phyloP scores from a whole-genome alignment of 2,113 vertebrate genomes.

The Serilophus lunatus region DNA sequence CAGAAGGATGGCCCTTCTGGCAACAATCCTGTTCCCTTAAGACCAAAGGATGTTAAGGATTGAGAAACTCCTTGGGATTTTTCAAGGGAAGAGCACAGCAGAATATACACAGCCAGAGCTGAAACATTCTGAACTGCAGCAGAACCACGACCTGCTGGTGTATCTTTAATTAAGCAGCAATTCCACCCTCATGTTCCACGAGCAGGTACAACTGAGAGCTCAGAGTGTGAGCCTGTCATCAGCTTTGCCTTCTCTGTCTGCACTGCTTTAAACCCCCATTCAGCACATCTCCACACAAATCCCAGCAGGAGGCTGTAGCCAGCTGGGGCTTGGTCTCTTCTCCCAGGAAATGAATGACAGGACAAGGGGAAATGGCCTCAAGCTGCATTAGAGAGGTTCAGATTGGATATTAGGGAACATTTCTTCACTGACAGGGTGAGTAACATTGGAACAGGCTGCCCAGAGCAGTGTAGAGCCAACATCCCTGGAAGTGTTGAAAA shows the following conservation, averaged over 20 bases:
- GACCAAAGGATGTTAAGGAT: not conserved
- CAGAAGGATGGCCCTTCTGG: not conserved
- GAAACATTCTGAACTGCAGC: not conserved
- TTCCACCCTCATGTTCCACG: not conserved
- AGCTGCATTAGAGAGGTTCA: not conserved
- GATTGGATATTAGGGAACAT: not conserved
- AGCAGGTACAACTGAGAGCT: not conserved
- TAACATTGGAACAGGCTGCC: not conserved
- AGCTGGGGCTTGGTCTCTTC: no score
- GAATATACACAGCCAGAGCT: not conserved
- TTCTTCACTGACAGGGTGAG: not conserved
- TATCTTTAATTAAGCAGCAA: not conserved
- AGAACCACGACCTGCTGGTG: not conserved
- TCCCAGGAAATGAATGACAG: no score
- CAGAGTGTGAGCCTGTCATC: not conserved
- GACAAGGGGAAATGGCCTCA: no score
- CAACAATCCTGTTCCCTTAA: not conserved
- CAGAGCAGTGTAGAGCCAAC: not conserved
- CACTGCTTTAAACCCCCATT: not conserved
- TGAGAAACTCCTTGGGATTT: not conserved
- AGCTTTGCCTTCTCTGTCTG: not conserved
- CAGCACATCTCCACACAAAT: no score
- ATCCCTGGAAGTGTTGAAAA: not conserved
- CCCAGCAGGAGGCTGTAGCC: no score
- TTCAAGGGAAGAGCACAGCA: not conserved